Base-by-base conservation (phyloP, 2,888 invertebrate species). In the Eilema sororculum region DNA sequence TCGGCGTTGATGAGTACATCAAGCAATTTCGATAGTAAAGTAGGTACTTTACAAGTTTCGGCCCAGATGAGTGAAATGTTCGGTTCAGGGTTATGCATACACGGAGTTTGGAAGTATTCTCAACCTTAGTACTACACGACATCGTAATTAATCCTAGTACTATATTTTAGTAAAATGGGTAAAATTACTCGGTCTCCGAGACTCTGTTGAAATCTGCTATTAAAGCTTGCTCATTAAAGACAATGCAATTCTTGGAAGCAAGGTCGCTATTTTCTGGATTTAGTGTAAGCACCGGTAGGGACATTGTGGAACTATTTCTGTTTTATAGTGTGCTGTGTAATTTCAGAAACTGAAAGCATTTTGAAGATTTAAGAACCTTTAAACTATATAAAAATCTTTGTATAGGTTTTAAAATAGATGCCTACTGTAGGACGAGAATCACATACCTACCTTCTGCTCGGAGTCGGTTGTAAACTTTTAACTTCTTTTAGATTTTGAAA, bases 21-120 rank as follows among this genome's bases (percentile, higher is more conserved):
- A 77, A 79, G 78, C 81, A 72, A 76, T 77, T 79, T 77, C 69
- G 20, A 67, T 75, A 62, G 66, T 68, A 66, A 74, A 75, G 70
- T n/a, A n/a, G n/a, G n/a, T 72, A 73, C 72, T 75, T 69, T 63
- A 65, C 60, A 80, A 78, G 72, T 78, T 80, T 66, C 67, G 67
- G 64, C 73, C 72, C 67, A 70, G 70, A 74, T 61, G 74, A 78
- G 71, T 72, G 71, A 75, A 72, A 74, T 71, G 75, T 73, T 72
- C 37, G 75, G 78, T 65, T 78, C 74, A 61, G 61, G 70, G 66
- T 64, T 64, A 65, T 37, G 62, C 58, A 58, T 58, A 58, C 62
- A 77, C 69, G 67, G 75, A 78, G 74, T 80, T 76, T 65, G 59
- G 52, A 25, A 61, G 58, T 59, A 71, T 68, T 74, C 65, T 69